A percentile compares a stretch with the other conserved stretches of the same genome.
phyloP scores from a whole-genome alignment of 2,113 vertebrate species.

The Alethe castanea region DNA sequence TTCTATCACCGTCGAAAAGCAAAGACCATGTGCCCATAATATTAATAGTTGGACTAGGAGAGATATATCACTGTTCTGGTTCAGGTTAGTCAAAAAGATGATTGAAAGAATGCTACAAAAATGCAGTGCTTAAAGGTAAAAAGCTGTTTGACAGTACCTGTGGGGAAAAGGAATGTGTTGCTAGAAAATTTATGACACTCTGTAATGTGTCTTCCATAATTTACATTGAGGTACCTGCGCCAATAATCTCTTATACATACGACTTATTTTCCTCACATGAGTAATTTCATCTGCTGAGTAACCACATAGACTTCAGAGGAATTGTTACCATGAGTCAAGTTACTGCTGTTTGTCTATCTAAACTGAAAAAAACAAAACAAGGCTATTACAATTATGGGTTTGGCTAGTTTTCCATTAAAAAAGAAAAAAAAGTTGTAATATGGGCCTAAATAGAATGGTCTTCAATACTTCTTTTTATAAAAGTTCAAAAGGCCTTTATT shows the following conservation, averaged over 20 bases:
- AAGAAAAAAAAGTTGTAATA: not conserved
- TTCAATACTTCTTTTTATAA: not conserved
- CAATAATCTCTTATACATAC: not conserved
- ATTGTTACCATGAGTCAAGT: not conserved
- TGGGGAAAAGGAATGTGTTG: not conserved
- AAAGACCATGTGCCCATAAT: not conserved
- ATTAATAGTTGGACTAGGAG: not conserved
- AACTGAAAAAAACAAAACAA: not conserved
- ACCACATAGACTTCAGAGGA: not conserved
- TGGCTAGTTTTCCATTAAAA: not conserved
- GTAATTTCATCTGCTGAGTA: not conserved
- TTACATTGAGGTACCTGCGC: not conserved
- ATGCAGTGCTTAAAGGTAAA: slow-evolving; percentile 19
- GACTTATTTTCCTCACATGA: not conserved
- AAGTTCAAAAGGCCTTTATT: not conserved
- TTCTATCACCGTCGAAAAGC: not conserved
- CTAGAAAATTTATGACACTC: not conserved
- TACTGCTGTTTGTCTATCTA: not conserved
- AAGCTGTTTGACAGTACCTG: not conserved
- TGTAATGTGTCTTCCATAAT: not conserved
- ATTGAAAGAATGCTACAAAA: not conserved
- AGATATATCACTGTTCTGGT: not conserved
- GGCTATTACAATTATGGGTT: not conserved
- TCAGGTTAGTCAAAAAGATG: slow-evolving; percentile 10
- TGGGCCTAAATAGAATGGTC: not conserved